These are phyloP conservation scores for Apotomis betuletana DNA, from an alignment of 2,888 invertebrate genomes.

Conservation along the genomic window DNA sequence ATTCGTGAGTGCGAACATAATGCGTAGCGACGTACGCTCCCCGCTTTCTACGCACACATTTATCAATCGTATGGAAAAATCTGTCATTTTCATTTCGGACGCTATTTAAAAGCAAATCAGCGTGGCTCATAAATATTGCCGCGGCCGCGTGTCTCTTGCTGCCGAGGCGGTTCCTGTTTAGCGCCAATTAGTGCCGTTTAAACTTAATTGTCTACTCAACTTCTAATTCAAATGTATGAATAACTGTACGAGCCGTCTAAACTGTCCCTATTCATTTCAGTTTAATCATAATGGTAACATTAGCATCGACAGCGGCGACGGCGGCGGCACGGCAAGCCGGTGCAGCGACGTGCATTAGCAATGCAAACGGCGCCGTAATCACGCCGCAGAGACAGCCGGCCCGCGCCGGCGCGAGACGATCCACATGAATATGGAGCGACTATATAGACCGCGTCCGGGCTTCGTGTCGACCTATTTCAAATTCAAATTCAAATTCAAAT, in stretches of 20 bases:
- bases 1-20: background rate
- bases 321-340: background rate
- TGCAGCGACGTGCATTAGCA: constrained; percentile 8
- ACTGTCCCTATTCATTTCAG: background rate
- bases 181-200: background rate
- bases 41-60: background rate
- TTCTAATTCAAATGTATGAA: background rate
- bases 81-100: background rate
- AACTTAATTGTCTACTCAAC: background rate
- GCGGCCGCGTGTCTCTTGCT: background rate
- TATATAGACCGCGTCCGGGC: background rate
- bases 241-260: background rate
- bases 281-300: background rate
- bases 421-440: background rate
- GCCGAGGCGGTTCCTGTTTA: background rate
- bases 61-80: constrained; percentile 16
- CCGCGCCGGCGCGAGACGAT: background rate
- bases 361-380: constrained; percentile 3
- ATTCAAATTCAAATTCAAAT: no score
- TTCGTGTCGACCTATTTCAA: constrained; percentile 3
- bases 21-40: background rate
- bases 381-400: no score
- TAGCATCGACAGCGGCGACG: constrained; percentile 3
- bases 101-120: constrained; percentile 23
- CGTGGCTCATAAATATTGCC: background rate